phyloP scores from a whole-genome alignment of 2,888 invertebrate species.

The Sarcophaga variegata region DNA sequence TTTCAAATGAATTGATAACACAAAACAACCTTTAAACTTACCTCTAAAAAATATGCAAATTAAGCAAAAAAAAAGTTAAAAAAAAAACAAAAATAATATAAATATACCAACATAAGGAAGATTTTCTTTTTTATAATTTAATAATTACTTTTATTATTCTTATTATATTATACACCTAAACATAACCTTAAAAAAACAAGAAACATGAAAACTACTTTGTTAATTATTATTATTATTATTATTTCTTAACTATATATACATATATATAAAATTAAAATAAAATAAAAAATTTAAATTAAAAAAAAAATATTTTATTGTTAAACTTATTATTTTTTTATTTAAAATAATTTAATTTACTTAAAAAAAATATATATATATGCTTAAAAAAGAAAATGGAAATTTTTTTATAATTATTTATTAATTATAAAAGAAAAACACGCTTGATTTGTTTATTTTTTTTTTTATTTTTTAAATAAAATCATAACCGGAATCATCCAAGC shows the following conservation, averaged over 20 bases:
- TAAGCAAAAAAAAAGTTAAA: constrained; percentile 13
- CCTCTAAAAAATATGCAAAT: constrained; percentile 41
- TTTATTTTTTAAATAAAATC: too few relatives aligned
- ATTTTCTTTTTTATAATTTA: constrained; percentile 35
- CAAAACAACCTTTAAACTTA: constrained; percentile 58
- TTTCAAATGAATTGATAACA: constrained; percentile 34
- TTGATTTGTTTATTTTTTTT: too few relatives aligned
- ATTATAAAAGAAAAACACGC: too few relatives aligned
- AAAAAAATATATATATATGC: constrained; percentile 34
- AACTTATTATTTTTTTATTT: constrained; percentile 14
- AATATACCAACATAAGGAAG: constrained; percentile 14
- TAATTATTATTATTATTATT: constrained; percentile 53
- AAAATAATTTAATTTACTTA: constrained; percentile 46
- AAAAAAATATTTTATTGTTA: background rate
- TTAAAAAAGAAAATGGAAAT: background rate
- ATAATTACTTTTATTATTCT: constrained; percentile 31
- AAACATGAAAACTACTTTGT: constrained; percentile 32
- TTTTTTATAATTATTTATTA: too few relatives aligned
- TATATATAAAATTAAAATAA: too few relatives aligned
- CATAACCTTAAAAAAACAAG: background rate
- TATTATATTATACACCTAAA: background rate
- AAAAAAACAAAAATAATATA: constrained; percentile 18
- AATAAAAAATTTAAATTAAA: background rate
- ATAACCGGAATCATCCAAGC: too few relatives aligned
- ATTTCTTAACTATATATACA: constrained; percentile 4